Conservation (phyloP, 1,140 invertebrate species). For the Drosophila bocqueti region DNA sequence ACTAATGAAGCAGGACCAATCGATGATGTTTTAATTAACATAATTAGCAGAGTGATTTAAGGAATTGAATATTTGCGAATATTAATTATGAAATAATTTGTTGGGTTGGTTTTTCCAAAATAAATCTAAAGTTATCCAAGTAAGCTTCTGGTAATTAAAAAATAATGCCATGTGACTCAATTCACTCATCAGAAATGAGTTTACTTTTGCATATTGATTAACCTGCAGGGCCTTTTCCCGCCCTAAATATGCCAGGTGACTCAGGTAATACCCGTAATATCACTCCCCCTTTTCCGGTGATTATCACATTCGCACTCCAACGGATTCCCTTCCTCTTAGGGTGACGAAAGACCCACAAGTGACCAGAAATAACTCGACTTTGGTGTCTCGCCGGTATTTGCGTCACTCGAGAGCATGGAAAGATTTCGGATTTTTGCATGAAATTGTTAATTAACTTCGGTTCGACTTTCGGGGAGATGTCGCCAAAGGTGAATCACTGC, state of each 20-base stretch:
- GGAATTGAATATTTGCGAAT: not conserved
- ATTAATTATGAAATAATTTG: not conserved
- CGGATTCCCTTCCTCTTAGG: not conserved
- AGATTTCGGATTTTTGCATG: constrained; percentile 56
- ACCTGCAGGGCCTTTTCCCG: constrained; percentile 11
- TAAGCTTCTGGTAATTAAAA: not conserved
- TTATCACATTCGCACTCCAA: constrained; percentile 11
- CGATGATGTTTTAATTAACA: constrained; percentile 17
- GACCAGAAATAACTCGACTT: constrained; percentile 28
- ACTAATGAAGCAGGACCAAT: constrained; percentile 10
- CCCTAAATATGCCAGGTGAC: constrained; percentile 9
- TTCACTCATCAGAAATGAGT: constrained; percentile 11
- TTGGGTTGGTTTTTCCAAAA: no score
- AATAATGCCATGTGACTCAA: constrained; percentile 3
- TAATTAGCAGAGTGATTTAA: not conserved
- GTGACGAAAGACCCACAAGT: constrained; percentile 11
- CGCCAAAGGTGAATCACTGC: constrained; percentile 60
- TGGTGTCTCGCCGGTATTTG: constrained; percentile 3
- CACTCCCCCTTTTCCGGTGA: constrained; percentile 10
- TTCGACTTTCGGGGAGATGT: constrained; percentile 36
- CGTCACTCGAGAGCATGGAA: constrained; percentile 40
- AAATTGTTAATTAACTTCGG: constrained; percentile 62
- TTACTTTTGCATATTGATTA: constrained; percentile 12
- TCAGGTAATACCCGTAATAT: constrained; percentile 15
- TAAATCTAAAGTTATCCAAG: not conserved